Evolutionary conservation across 2,113 vertebrate species (phyloP), one percentile per base, ranked within the genome.

Genomic region (Willisornis vidua): DNA sequence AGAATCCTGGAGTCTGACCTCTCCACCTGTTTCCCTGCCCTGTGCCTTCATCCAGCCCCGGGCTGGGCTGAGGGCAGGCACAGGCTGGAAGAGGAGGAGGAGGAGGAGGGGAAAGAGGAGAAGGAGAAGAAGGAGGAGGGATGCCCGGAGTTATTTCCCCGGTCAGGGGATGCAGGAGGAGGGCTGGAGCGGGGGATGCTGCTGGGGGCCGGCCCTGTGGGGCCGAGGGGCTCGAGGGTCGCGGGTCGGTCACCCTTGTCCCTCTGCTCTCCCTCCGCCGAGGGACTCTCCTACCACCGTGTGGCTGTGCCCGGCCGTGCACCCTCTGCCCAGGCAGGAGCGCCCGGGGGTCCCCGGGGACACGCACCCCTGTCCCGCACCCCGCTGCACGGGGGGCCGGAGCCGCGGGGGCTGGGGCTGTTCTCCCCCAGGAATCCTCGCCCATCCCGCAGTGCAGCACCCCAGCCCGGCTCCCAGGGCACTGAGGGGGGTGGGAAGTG

Each of bases 211-310:
- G 31, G 29, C 45, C 29, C 62, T 39, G 45, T 15, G n/a, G 62
- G 28, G 10, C 58, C 22, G 58, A 25, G 62, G n/a, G 28, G n/a
- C 9, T 41, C 37, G 43, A 20, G 63, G 63, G 62, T 65, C 41
- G 28, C 14, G 28, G 28, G 39, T 31, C 19, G 19, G 62, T 31
- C 41, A 9, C 28, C 41, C 19, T 29, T 9, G 62, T 31, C 39
- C 63, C 41, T 65, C 28, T 7, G 41, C 28, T 65, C 8, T 66
- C 41, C 63, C 63, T 73, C 51, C 29, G 29, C 62, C 24, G 66
- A 78, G 62, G 96, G 70, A 65, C 71, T 66, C 85, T 81, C 51
- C 82, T 75, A 89, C 83, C 78, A 72, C 77, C 79, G 12, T 68
- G 78, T 70, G 89, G 89, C 65, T 55, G 33, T 3, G 20, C 28